phyloP scores from a whole-genome alignment of 1,140 invertebrate genomes.

The Ostrea edulis region DNA sequence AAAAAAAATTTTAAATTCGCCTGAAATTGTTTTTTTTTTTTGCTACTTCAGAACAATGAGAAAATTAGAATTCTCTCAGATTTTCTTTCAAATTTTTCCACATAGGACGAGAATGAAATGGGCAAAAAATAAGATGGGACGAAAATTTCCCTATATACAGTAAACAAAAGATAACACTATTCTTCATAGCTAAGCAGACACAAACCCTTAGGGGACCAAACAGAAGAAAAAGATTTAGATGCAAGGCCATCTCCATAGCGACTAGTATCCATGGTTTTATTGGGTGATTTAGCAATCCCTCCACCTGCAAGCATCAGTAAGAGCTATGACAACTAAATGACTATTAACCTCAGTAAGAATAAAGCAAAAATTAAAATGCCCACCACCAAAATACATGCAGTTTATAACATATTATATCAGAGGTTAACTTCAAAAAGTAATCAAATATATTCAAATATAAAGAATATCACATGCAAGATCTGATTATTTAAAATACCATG shows the following conservation, averaged over 20 bases:
- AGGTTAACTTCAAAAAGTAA: neutral
- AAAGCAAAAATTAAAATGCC: neutral
- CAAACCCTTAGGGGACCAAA: slow-evolving; percentile 57
- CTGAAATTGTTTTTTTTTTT: too few relatives aligned
- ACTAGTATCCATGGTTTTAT: slow-evolving; percentile 34
- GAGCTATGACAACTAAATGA: slow-evolving; percentile 1
- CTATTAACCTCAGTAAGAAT: neutral
- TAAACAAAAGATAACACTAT: neutral
- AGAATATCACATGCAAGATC: slow-evolving; percentile 19
- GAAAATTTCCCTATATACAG: neutral
- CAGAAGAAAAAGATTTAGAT: slow-evolving; percentile 32
- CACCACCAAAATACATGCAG: slow-evolving; percentile 13
- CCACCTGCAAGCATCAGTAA: slow-evolving; percentile 40
- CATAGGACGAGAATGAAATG: too few relatives aligned
- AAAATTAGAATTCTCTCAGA: too few relatives aligned
- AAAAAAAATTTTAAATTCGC: too few relatives aligned
- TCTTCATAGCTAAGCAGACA: slow-evolving; percentile 24
- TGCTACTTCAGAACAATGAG: too few relatives aligned
- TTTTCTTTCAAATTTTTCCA: too few relatives aligned
- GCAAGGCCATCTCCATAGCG: slow-evolving; percentile 38
- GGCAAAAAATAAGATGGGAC: neutral
- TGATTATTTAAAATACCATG: neutral
- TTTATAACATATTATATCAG: neutral
- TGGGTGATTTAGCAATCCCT: slow-evolving; percentile 26
- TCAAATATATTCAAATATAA: slow-evolving; percentile 5